These are phyloP conservation scores for Pomatostomus ruficeps DNA, from an alignment of 2,113 vertebrate genomes.

Conservation along the genomic window DNA sequence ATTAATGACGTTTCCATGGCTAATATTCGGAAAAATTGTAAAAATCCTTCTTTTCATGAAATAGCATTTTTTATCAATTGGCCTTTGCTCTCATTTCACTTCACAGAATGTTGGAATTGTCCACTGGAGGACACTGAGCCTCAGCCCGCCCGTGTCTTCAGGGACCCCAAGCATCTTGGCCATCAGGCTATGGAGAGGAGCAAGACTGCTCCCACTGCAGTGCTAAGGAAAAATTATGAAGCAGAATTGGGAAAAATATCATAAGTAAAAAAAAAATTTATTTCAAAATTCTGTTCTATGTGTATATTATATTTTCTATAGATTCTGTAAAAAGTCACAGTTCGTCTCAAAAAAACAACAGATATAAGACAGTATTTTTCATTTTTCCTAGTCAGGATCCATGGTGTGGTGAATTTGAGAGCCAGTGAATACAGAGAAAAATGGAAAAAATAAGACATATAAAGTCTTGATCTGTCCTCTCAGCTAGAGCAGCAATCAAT, in stretches of 20 bases:
- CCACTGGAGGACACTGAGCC: background rate
- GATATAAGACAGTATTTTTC: background rate
- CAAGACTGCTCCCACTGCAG: background rate
- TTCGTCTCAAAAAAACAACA: background rate
- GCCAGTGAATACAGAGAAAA: background rate
- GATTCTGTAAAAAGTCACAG: background rate
- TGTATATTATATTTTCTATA: background rate
- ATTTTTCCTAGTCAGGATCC: background rate
- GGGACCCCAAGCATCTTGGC: background rate
- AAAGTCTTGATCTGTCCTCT: background rate
- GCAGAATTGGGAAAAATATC: background rate
- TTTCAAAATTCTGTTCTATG: background rate
- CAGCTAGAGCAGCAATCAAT: background rate
- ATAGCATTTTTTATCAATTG: background rate
- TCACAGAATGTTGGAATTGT: background rate
- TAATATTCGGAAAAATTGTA: background rate
- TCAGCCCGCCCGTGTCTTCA: background rate
- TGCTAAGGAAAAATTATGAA: background rate
- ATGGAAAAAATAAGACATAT: background rate
- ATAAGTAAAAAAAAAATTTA: background rate
- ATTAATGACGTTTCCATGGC: background rate
- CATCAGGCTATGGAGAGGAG: background rate
- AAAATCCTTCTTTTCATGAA: background rate
- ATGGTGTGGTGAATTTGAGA: background rate
- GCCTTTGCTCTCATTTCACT: background rate